Evolutionary conservation across 2,113 vertebrate genomes (phyloP).

Genomic region (Microcebus jonahi): DNA sequence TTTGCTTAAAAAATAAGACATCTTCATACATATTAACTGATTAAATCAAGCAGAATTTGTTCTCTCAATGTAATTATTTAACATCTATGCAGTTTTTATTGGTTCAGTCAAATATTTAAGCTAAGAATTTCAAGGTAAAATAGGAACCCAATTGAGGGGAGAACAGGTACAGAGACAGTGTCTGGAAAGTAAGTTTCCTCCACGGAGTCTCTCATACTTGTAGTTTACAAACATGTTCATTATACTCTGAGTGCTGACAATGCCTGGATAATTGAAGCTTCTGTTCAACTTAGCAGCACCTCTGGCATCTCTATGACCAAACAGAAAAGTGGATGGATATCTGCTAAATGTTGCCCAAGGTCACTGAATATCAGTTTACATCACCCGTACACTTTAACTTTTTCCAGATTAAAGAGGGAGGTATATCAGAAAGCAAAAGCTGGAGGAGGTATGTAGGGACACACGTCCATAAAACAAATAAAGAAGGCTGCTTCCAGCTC

Average conservation of each 20-base stretch:
- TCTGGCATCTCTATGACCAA: not conserved
- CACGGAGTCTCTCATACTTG: not conserved
- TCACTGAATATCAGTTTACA: not conserved
- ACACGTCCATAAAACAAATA: not conserved
- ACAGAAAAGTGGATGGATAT: not conserved
- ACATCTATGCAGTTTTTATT: not conserved
- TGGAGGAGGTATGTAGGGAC: not conserved
- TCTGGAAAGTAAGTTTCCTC: not conserved
- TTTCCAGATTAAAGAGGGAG: not conserved
- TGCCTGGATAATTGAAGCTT: not conserved
- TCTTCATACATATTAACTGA: not conserved
- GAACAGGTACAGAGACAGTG: not conserved
- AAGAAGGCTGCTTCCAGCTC: not conserved
- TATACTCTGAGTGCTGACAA: not conserved
- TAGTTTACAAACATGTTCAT: not conserved
- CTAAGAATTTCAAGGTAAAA: slow-evolving; percentile 1
- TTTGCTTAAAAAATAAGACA: not conserved
- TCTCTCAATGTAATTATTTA: not conserved
- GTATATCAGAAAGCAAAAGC: not conserved
- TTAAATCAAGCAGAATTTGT: not conserved
- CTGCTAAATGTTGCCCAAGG: not conserved
- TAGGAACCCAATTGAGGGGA: not conserved
- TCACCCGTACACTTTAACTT: not conserved
- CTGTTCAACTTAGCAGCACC: not conserved
- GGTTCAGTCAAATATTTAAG: not conserved